A percentile compares a stretch with the other conserved stretches of the same genome.
Evolutionary conservation across 2,797 vertebrate species (phyloP).

Genomic region (Pogoniulus pusillus): DNA sequence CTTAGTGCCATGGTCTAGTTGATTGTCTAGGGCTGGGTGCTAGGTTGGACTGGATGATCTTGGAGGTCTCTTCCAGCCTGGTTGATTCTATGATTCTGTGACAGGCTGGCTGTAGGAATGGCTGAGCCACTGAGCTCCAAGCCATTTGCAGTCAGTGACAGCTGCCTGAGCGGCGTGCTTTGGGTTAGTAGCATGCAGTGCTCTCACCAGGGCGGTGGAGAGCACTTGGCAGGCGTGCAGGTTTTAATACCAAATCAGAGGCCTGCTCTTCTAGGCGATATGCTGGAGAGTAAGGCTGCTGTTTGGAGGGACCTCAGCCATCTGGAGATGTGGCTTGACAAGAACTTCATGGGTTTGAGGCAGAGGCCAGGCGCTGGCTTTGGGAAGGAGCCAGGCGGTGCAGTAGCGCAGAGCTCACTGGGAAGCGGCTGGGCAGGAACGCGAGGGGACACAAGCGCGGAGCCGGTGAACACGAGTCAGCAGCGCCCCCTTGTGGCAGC

Average conservation of each 20-base stretch:
- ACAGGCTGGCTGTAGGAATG: neutral
- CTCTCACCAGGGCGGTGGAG: neutral
- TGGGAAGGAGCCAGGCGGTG: neutral
- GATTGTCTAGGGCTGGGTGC: no score
- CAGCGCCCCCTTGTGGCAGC: neutral
- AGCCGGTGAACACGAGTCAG: neutral
- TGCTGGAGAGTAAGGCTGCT: neutral
- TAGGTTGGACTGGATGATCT: no score
- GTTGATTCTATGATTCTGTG: no score
- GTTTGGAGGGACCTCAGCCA: neutral
- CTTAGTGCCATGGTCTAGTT: no score
- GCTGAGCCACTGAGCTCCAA: neutral
- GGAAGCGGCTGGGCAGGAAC: neutral
- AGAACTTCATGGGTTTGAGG: neutral
- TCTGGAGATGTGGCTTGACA: neutral
- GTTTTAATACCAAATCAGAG: no score
- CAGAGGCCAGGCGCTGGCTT: neutral
- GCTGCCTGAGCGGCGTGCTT: neutral
- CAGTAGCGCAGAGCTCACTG: neutral
- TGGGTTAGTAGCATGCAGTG: accelerated
- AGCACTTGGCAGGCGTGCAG: accelerated
- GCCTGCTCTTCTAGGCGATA: neutral
- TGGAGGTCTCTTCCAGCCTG: no score
- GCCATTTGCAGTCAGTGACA: accelerated
- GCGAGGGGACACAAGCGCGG: neutral